A percentile compares a stretch with the other conserved stretches of the same genome.
Conservation (phyloP, 2,113 vertebrate genomes). For the Pseudorasbora parva region DNA sequence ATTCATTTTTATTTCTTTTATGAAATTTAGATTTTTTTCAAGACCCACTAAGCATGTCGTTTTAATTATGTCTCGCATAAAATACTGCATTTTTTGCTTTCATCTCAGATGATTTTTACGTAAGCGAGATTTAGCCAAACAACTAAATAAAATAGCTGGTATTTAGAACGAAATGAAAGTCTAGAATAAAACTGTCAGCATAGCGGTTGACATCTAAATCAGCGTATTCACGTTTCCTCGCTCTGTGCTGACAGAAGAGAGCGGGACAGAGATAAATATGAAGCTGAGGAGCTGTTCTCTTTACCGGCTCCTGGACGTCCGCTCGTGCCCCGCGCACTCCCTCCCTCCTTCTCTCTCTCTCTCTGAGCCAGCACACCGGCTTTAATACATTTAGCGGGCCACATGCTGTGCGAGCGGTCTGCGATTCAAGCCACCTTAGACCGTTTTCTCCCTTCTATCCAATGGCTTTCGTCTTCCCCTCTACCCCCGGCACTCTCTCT, state of each 20-base stretch:
- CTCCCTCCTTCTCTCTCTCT: slow-evolving; percentile 7
- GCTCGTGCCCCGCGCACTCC: slow-evolving; percentile 5
- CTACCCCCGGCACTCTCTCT: slow-evolving; percentile 30
- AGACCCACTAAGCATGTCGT: neutral
- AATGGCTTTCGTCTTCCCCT: slow-evolving; percentile 53
- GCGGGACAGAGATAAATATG: slow-evolving; percentile 25
- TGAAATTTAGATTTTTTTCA: neutral
- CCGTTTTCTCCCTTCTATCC: slow-evolving; percentile 62
- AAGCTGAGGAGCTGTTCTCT: slow-evolving; percentile 45
- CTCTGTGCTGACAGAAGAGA: slow-evolving; percentile 27
- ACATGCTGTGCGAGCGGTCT: slow-evolving; percentile 75
- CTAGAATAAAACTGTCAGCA: neutral
- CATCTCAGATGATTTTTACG: neutral
- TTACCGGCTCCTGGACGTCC: slow-evolving; percentile 6
- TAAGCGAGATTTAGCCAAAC: neutral
- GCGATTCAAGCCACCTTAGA: slow-evolving; percentile 76
- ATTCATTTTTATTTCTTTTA: neutral
- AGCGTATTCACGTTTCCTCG: slow-evolving; percentile 3
- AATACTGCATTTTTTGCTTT: neutral
- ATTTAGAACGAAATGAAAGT: neutral
- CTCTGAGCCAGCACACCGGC: slow-evolving; percentile 25
- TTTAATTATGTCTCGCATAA: neutral
- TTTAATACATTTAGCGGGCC: slow-evolving; percentile 72
- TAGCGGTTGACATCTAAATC: slow-evolving; percentile 23
- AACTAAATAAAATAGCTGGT: slow-evolving; percentile 2